phyloP scores from a whole-genome alignment of 2,113 vertebrate species.

The Lepus europaeus region DNA sequence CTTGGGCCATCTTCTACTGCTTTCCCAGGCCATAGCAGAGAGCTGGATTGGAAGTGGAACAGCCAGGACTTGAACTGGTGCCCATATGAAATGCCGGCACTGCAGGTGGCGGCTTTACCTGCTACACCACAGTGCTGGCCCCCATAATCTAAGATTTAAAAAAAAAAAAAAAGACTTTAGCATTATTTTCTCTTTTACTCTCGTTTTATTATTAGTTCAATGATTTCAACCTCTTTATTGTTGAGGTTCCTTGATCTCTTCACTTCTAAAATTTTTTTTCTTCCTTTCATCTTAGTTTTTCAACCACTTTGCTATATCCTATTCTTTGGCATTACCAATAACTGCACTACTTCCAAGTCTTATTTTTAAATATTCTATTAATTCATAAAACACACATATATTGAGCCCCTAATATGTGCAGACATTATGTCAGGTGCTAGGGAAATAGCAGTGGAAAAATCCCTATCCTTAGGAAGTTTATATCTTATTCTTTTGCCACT shows the following conservation, averaged over 20 bases:
- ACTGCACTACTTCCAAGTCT: not conserved
- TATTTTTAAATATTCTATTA: conserved; percentile 14
- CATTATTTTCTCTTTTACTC: not conserved
- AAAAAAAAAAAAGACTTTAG: not conserved
- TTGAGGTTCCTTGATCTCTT: not conserved
- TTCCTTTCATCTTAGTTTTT: not conserved
- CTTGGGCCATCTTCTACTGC: too few species aligned
- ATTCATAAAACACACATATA: not conserved
- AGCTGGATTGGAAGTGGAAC: too few species aligned
- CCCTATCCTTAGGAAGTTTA: not conserved
- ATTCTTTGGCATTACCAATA: not conserved
- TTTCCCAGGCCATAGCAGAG: too few species aligned
- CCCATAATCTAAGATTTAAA: too few species aligned
- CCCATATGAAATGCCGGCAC: too few species aligned
- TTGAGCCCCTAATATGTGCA: not conserved
- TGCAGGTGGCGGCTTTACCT: too few species aligned
- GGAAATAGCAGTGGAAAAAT: not conserved
- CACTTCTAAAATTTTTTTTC: not conserved
- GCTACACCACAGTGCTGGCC: too few species aligned
- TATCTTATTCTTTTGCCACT: not conserved
- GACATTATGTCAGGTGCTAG: not conserved
- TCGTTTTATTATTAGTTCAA: too few species aligned
- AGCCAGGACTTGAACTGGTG: too few species aligned
- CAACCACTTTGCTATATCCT: not conserved
- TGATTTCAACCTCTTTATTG: too few species aligned